Evolutionary conservation across 2,113 vertebrate species (phyloP).

Genomic region (Chascanopsetta lugubris): DNA sequence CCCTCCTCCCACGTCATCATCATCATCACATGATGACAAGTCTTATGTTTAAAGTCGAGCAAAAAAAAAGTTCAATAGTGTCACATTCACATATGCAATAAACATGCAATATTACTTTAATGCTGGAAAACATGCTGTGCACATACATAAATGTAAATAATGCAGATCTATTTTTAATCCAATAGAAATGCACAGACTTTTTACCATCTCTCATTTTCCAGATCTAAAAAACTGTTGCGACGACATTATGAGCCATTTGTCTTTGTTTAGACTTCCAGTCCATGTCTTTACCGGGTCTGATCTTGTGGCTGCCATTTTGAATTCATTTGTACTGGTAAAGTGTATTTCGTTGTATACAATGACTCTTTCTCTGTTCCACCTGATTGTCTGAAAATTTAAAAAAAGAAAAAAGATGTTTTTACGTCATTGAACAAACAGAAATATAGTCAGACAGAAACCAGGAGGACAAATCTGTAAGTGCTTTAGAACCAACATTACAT

Average conservation of each 20-base stretch:
- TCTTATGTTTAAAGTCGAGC: slow-evolving; percentile 25
- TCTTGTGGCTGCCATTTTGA: slow-evolving; percentile 47
- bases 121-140: slow-evolving; percentile 68
- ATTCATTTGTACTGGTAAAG: slow-evolving; percentile 34
- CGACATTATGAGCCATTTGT: slow-evolving; percentile 60
- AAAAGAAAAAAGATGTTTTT: slow-evolving; percentile 17
- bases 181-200: slow-evolving; percentile 58
- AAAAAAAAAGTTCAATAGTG: slow-evolving; percentile 23
- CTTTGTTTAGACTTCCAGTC: slow-evolving; percentile 47
- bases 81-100: slow-evolving; percentile 76
- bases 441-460: slow-evolving; percentile 24
- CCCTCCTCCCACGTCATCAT: background rate
- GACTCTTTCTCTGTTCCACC: slow-evolving; percentile 39
- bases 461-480: background rate
- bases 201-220: slow-evolving; percentile 34
- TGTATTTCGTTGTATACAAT: slow-evolving; percentile 56
- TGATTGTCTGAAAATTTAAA: slow-evolving; percentile 41
- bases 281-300: slow-evolving; percentile 16
- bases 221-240: slow-evolving; percentile 22
- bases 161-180: slow-evolving; percentile 71
- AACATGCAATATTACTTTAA: slow-evolving; percentile 72
- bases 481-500: slow-evolving; percentile 13
- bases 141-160: slow-evolving; percentile 76
- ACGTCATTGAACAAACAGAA: slow-evolving; percentile 10
- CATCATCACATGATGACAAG: slow-evolving; percentile 15